Evolutionary conservation across 1,140 invertebrate species (phyloP).

Genomic region (Luehdorfia chinensis): DNA sequence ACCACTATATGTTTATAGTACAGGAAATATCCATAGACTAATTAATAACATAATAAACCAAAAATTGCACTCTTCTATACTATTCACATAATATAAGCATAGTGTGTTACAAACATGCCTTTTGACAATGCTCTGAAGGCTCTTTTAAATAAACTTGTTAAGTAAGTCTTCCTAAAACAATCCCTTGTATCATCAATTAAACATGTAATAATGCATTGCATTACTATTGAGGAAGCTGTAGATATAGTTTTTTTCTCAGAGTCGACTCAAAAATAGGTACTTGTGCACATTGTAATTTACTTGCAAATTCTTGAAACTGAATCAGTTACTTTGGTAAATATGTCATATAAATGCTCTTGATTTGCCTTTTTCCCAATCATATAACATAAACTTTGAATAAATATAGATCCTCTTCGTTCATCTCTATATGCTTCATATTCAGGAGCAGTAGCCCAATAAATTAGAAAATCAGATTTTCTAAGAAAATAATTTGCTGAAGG

Average conservation of each 20-base stretch:
- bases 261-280: slow-evolving; percentile 57
- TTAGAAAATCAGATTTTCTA: slow-evolving; percentile 55
- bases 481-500: slow-evolving; percentile 35
- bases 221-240: slow-evolving; percentile 25
- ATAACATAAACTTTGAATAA: slow-evolving; percentile 57
- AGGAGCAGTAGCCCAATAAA: slow-evolving; percentile 65
- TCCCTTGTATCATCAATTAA: too few species aligned
- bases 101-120: not conserved
- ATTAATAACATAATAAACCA: too few species aligned
- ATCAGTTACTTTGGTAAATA: slow-evolving; percentile 56
- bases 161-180: too few species aligned
- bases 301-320: slow-evolving; percentile 41
- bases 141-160: too few species aligned
- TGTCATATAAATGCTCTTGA: slow-evolving; percentile 50
- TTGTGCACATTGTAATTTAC: slow-evolving; percentile 37
- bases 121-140: not conserved
- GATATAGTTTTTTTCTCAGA: slow-evolving; percentile 53
- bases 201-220: too few species aligned
- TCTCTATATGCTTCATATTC: slow-evolving; percentile 58
- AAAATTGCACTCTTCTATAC: not conserved
- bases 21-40: too few species aligned
- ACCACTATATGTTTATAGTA: not conserved
- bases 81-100: not conserved
- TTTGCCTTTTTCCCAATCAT: slow-evolving; percentile 33
- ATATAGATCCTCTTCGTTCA: slow-evolving; percentile 49